Base-by-base conservation (phyloP, 35 echinoderm and acorn worm species). In the Heliocidaris tuberculata region DNA sequence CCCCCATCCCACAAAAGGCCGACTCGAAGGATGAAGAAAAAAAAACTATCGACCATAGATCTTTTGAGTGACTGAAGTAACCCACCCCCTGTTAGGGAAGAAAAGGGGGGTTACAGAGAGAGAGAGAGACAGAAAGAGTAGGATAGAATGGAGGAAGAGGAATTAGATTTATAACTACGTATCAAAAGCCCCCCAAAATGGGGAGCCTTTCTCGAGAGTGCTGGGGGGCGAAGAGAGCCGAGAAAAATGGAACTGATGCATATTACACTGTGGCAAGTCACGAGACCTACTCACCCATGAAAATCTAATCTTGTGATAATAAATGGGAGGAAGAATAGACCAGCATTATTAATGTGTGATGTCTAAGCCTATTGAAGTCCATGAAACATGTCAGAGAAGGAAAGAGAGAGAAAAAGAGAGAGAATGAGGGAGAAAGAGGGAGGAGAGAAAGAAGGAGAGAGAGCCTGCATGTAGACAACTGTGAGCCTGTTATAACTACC, bases 11-110 rank as follows among this genome's bases (percentile, higher is more conserved):
- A 92, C 90, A 92, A 92, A 24, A 92, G 90, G 49, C 47, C 42
- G 90, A 48, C 90, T 92, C 90, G 31, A 31, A 30, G 90, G 90
- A 31, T 88, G 47, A 27, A 35, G 10, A 31, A 92, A 35, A 88
- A 88, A 30, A 70, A 70, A 70, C 60, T 16, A 92, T 92, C 90
- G 90, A 92, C 90, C 90, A 92, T 92, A 92, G 42, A 92, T 92
- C 90, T 92, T 92, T 92, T 56, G 49, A 50, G 90, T 50, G 90
- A 56, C 42, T 92, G 50, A 7, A 10, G 16, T 48, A 30, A 48
- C 90, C 90, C 90, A 48, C 42, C 42, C 49, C 49, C 24, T 30
- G 42, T 56, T 92, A 30, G 27, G 8, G 31, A 30, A 11, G n/a
- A 10, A 50, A 30, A 92, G 13, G 49, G 30, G 49, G 29, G 49